Percentiles rank a stretch among this genome's conserved stretches.
Evolutionary conservation across 2,797 vertebrate genomes (phyloP).

Genomic region (Thunnus albacares): DNA sequence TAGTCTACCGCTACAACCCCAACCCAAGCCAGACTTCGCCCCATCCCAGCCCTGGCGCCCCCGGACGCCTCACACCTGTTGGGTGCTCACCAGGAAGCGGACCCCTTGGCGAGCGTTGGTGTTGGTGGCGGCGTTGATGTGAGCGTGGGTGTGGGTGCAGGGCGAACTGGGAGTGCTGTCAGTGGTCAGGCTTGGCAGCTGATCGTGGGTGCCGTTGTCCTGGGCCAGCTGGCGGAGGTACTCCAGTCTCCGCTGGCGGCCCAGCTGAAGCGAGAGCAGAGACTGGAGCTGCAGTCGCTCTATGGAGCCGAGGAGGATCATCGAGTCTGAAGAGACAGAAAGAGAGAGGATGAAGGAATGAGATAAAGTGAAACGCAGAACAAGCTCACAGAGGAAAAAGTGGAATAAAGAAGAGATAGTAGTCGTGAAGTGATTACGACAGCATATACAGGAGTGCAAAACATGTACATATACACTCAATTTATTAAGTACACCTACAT

Average conservation of each 20-base stretch:
- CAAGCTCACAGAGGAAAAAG: not conserved
- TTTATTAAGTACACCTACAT: not conserved
- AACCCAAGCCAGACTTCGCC: slow-evolving; percentile 57
- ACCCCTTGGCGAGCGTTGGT: slow-evolving; percentile 84
- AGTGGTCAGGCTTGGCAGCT: slow-evolving; percentile 74
- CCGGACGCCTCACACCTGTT: slow-evolving; percentile 80
- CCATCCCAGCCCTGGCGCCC: slow-evolving; percentile 69
- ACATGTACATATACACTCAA: not conserved
- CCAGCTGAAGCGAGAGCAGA: slow-evolving; percentile 91
- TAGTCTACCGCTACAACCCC: slow-evolving; percentile 59
- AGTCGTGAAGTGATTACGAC: not conserved
- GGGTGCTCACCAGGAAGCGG: slow-evolving; percentile 92
- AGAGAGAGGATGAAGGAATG: not conserved
- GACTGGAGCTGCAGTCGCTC: slow-evolving; percentile 94
- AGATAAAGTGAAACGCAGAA: not conserved
- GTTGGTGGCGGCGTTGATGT: slow-evolving; percentile 62
- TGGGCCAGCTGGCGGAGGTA: slow-evolving; percentile 85
- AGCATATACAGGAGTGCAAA: no score
- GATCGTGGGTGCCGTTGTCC: slow-evolving; percentile 83
- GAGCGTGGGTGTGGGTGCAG: slow-evolving; percentile 50
- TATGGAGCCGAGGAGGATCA: slow-evolving; percentile 98
- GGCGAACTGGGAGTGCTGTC: slow-evolving; percentile 82
- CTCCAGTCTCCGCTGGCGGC: slow-evolving; percentile 87
- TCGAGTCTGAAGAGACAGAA: slow-evolving; percentile 87
- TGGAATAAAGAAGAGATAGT: not conserved